A percentile compares a stretch with the other conserved stretches of the same genome.
Conservation (phyloP, 2,888 invertebrate genomes). For the Eupithecia tripunctaria region DNA sequence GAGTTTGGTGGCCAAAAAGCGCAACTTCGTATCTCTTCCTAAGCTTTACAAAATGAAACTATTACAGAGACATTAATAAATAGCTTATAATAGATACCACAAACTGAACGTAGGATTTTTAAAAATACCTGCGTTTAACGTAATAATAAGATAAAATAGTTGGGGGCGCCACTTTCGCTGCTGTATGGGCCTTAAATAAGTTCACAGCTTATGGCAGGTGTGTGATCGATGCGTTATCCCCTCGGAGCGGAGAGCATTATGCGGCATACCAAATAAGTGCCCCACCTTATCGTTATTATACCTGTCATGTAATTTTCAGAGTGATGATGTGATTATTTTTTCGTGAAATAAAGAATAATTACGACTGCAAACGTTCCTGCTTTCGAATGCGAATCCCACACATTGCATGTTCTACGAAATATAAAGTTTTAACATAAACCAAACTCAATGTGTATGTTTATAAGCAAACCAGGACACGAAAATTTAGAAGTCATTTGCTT, state of each 20-base stretch:
- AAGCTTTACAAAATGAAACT: too few relatives aligned
- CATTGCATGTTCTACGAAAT: not conserved
- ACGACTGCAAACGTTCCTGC: not conserved
- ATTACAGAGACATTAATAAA: too few relatives aligned
- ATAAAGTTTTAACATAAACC: not conserved
- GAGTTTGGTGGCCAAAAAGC: too few relatives aligned
- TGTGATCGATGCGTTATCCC: constrained; percentile 13
- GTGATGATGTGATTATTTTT: not conserved
- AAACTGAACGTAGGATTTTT: too few relatives aligned
- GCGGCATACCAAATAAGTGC: not conserved
- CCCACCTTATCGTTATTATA: not conserved
- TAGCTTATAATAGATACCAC: too few relatives aligned
- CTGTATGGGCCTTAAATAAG: too few relatives aligned
- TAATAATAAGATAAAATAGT: too few relatives aligned
- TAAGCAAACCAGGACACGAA: too few relatives aligned
- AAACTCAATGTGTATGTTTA: not conserved
- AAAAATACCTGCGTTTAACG: too few relatives aligned
- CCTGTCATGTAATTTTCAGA: not conserved
- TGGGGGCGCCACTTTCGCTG: too few relatives aligned
- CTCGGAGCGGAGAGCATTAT: not conserved
- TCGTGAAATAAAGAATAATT: not conserved
- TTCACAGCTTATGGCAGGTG: constrained; percentile 29
- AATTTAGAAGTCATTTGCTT: too few relatives aligned
- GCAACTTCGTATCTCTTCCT: too few relatives aligned
- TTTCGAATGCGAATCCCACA: not conserved